Percentiles rank a stretch among this genome's conserved stretches.
Evolutionary conservation across 1,140 invertebrate genomes (phyloP).

Genomic region (honey bee (Apis mellifera)): Amel_HAv3.1 CM009932.2:2605501-2606000

Average conservation of each 20-base stretch:
- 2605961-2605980: slow-evolving; percentile 25
- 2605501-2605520: slow-evolving; percentile 2
- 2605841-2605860: slow-evolving; percentile 42
- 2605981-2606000: not conserved
- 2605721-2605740: slow-evolving; percentile 81
- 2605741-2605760: slow-evolving; percentile 77
- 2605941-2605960: slow-evolving; percentile 7
- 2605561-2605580: not conserved
- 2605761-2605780: slow-evolving; percentile 68
- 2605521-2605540: not conserved
- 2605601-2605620: slow-evolving; percentile 38
- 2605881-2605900: slow-evolving; percentile 36
- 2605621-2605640: slow-evolving; percentile 45
- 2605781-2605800: slow-evolving; percentile 59
- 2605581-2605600: slow-evolving; percentile 2
- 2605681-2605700: slow-evolving; percentile 81
- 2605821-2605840: slow-evolving; percentile 27
- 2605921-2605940: not conserved
- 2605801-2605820: slow-evolving; percentile 22
- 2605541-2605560: not conserved
- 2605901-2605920: slow-evolving; percentile 37
- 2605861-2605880: slow-evolving; percentile 47
- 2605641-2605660: slow-evolving; percentile 54
- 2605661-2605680: slow-evolving; percentile 74
- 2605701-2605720: slow-evolving; percentile 81